Percentiles rank a stretch among this genome's conserved stretches.
Conservation (phyloP, 30 jellyfish, hydroid and myxozoan species). For the Cassiopea xamachana region DNA sequence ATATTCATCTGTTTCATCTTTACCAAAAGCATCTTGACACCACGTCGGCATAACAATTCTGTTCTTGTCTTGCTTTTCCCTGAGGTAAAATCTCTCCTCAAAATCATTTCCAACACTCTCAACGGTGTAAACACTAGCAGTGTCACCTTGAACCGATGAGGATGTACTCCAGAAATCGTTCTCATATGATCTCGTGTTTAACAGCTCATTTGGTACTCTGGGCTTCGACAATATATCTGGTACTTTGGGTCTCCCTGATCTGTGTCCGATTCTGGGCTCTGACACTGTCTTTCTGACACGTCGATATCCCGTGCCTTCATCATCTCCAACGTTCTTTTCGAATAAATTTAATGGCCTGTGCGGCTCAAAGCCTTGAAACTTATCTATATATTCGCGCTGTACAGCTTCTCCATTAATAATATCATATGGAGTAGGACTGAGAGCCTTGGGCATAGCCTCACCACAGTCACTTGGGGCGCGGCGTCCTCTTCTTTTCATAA, state of each 20-base stretch:
- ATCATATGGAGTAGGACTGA: constrained; percentile 29
- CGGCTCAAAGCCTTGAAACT: constrained; percentile 60
- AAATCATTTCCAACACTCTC: constrained; percentile 57
- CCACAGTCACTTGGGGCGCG: constrained; percentile 58
- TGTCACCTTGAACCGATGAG: constrained; percentile 55
- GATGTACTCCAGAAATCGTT: constrained; percentile 62
- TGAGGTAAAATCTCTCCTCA: constrained; percentile 35
- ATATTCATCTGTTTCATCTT: neutral
- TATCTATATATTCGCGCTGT: constrained; percentile 9
- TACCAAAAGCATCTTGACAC: constrained; percentile 15
- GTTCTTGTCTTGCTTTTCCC: constrained; percentile 17
- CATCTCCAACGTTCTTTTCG: constrained; percentile 17
- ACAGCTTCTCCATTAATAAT: constrained; percentile 54
- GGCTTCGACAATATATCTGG: constrained; percentile 67
- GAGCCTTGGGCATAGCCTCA: constrained; percentile 46
- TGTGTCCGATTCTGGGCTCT: constrained; percentile 30
- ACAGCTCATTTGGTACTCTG: constrained; percentile 38
- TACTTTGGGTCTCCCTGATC: constrained; percentile 59
- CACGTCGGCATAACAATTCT: neutral
- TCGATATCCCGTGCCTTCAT: constrained; percentile 10
- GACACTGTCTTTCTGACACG: constrained; percentile 46
- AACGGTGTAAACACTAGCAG: constrained; percentile 34
- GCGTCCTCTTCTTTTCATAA: constrained; percentile 63
- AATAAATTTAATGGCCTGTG: constrained; percentile 48
- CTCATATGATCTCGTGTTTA: constrained; percentile 35